phyloP scores from a whole-genome alignment of 2,797 vertebrate species.

The Cyclura pinguis region DNA sequence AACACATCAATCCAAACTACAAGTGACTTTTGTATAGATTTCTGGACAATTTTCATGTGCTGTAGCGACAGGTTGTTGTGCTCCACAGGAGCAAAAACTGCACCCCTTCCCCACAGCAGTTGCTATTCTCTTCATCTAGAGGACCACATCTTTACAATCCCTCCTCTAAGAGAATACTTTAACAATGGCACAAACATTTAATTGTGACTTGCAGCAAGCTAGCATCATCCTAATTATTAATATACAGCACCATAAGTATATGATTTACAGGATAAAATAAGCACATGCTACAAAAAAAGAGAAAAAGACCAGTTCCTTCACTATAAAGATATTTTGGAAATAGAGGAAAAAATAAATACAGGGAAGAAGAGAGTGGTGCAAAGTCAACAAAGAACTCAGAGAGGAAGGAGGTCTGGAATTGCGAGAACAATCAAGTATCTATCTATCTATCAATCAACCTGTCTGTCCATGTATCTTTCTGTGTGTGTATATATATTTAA shows the following conservation, averaged over 20 bases:
- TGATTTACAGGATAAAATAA: not conserved
- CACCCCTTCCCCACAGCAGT: too few relatives aligned
- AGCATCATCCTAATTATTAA: not conserved
- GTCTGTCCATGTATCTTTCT: too few relatives aligned
- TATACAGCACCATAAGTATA: not conserved
- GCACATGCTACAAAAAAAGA: not conserved
- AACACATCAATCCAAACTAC: not conserved
- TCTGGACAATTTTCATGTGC: too few relatives aligned
- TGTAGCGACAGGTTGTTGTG: too few relatives aligned
- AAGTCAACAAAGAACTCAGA: not conserved
- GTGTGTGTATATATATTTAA: too few relatives aligned
- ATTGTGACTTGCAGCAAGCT: not conserved
- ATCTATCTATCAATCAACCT: too few relatives aligned
- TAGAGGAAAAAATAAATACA: not conserved
- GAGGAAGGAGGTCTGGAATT: too few relatives aligned
- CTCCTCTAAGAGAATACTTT: not conserved
- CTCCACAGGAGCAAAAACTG: too few relatives aligned
- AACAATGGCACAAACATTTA: not conserved
- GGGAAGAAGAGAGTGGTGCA: not conserved
- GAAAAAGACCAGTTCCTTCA: too few relatives aligned
- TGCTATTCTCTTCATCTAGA: too few relatives aligned
- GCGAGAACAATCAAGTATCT: not conserved
- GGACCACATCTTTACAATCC: too few relatives aligned
- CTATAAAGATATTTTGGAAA: not conserved
- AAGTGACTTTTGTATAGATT: too few relatives aligned